These are phyloP conservation scores for Neofelis nebulosa DNA, from an alignment of 2,113 vertebrate species.

Conservation along the genomic window DNA sequence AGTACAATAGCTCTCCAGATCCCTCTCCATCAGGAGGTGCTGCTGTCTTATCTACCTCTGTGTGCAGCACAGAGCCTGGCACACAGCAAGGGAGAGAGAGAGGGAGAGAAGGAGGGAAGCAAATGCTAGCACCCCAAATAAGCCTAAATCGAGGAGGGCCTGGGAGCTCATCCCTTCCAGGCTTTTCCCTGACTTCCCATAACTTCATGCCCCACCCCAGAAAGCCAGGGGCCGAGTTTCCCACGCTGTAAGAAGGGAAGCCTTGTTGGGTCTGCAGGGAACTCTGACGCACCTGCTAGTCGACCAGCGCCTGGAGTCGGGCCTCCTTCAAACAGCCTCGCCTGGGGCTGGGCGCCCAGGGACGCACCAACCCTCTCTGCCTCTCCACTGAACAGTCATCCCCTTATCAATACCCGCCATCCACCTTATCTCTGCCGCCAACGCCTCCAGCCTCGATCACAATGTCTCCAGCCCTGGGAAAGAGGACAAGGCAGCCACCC, in stretches of 20 bases:
- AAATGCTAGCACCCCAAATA: neutral
- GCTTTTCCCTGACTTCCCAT: neutral
- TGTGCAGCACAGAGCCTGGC: neutral
- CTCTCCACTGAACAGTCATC: neutral
- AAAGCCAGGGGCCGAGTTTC: neutral
- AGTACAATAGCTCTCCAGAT: neutral
- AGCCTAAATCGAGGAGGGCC: neutral
- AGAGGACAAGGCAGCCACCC: neutral
- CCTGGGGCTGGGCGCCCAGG: fast-evolving
- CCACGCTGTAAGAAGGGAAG: neutral
- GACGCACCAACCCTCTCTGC: neutral
- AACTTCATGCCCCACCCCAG: neutral
- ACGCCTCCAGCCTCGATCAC: neutral
- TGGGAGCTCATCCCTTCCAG: neutral
- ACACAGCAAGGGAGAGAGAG: too few relatives aligned
- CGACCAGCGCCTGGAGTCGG: neutral
- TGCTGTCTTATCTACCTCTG: neutral
- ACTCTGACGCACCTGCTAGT: neutral
- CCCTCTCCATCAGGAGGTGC: neutral
- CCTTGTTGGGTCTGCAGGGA: neutral
- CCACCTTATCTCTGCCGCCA: neutral
- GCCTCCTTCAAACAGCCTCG: neutral
- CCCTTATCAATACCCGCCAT: too few relatives aligned
- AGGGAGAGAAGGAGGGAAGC: neutral
- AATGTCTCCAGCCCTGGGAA: neutral